Conservation (phyloP, 2,888 invertebrate genomes). For the Ceratothoa steindachneri region DNA sequence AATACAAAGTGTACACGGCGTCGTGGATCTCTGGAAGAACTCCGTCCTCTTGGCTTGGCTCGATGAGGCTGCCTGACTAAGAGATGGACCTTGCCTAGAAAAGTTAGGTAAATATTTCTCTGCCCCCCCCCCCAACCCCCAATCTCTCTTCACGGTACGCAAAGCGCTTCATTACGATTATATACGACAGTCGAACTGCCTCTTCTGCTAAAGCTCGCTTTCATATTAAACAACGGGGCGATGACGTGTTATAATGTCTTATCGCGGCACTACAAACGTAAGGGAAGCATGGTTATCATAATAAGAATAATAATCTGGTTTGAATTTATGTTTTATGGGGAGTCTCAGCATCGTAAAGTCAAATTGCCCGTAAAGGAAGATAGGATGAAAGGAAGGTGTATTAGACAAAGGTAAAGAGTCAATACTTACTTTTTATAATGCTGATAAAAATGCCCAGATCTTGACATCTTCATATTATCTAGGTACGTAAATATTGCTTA, state of each 20-base stretch:
- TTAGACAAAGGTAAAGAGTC: not conserved
- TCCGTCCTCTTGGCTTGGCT: no score
- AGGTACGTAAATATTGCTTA: not conserved
- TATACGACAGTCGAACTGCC: no score
- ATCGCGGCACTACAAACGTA: not conserved
- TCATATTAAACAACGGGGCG: not conserved
- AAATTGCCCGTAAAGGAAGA: not conserved
- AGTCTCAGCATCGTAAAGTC: not conserved
- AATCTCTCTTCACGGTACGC: no score
- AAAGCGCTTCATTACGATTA: no score
- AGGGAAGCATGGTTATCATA: not conserved
- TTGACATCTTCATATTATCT: not conserved
- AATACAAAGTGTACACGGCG: no score
- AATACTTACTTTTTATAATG: not conserved
- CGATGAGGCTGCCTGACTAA: no score
- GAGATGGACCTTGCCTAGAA: no score
- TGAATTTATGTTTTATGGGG: not conserved
- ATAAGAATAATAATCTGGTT: not conserved
- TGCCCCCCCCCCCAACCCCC: no score
- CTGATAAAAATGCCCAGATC: not conserved
- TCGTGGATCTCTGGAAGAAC: no score
- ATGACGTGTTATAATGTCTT: not conserved
- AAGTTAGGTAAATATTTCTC: no score
- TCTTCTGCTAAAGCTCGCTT: no score
- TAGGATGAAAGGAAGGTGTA: not conserved